Percentiles rank a stretch among this genome's conserved stretches.
Evolutionary conservation across 2,797 vertebrate species (phyloP).

Genomic region (Knipowitschia caucasica): DNA sequence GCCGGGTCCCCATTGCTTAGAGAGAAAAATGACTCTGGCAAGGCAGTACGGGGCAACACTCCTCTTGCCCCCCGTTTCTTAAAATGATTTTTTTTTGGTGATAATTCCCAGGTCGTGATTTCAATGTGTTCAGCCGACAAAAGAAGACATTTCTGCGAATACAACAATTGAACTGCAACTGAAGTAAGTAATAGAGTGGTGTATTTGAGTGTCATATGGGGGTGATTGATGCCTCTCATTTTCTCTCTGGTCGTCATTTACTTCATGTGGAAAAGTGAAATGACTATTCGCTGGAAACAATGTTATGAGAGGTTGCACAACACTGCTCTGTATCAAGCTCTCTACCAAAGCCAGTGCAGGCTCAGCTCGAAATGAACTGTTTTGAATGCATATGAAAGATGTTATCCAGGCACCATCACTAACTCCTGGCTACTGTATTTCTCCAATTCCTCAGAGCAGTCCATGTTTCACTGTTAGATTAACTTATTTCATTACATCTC

Average conservation of each 20-base stretch:
- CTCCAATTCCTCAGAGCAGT: slow-evolving; percentile 32
- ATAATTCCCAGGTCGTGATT: slow-evolving; percentile 54
- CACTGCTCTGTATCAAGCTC: slow-evolving; percentile 28
- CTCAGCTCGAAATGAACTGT: slow-evolving; percentile 50
- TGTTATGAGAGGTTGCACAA: slow-evolving; percentile 34
- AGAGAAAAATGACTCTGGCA: slow-evolving; percentile 60
- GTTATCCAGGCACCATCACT: slow-evolving; percentile 35
- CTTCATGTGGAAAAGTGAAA: slow-evolving; percentile 40
- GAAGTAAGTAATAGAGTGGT: slow-evolving; percentile 40
- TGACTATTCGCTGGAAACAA: slow-evolving; percentile 28
- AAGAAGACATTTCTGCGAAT: slow-evolving; percentile 39
- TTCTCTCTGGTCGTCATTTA: slow-evolving; percentile 43
- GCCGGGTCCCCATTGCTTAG: slow-evolving; percentile 51
- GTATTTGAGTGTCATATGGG: slow-evolving; percentile 26
- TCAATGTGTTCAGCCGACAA: slow-evolving; percentile 14
- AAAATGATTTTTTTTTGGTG: no score
- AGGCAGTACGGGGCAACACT: slow-evolving; percentile 25
- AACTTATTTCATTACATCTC: slow-evolving; percentile 28
- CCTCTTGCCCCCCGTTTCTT: slow-evolving; percentile 31
- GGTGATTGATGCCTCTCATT: slow-evolving; percentile 53
- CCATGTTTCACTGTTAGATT: slow-evolving; percentile 25
- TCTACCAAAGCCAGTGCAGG: slow-evolving; percentile 43
- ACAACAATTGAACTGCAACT: slow-evolving; percentile 41
- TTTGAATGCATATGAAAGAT: slow-evolving; percentile 60
- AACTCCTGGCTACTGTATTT: slow-evolving; percentile 36